Base-by-base conservation (phyloP, 2,797 vertebrate species). In the Phylloscopus collybita region DNA sequence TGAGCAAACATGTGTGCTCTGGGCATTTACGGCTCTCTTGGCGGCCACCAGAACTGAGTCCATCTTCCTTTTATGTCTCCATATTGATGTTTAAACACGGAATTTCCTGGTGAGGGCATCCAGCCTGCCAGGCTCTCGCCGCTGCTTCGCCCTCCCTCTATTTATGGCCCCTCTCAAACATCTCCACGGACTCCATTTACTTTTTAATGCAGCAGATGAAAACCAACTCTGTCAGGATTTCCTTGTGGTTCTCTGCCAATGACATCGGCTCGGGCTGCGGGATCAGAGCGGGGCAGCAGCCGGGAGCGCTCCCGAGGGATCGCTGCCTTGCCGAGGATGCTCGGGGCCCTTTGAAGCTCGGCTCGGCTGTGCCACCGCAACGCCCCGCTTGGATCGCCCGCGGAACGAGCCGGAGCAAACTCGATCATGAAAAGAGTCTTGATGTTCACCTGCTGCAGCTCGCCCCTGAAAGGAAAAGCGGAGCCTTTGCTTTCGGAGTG, bases 1-100 rank as follows among this genome's bases (percentile, higher is more conserved):
- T 1, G 1, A 15, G 30, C 40, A 5, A 21, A 11, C 4, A 1
- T 0, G 3, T 13, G 26, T 22, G 26, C 15, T 3, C 2, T 2
- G 54, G 66, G 75, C 17, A 1, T 32, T 67, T 22, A 1, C 16
- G 61, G 56, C n/a, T 73, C 50, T 36, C 75, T 9, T 13, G 86
- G 72, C 89, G 76, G 66, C 32, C 53, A 3, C 74, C 76, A 32
- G 62, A 8, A 1, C 40, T 0, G 19, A 11, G 67, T 18, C 74
- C 71, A 14, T 85, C 81, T 32, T 29, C 78, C 60, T 42, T n/a
- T 34, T 6, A 1, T 2, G 26, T 6, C 73, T 29, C 73, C 57
- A 16, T 3, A 6, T 11, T 57, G 72, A 7, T 34, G 75, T 60
- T 70, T 34, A 47, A 56, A 16, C 27, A 4, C 53, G 2, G 6